A percentile compares a stretch with the other conserved stretches of the same genome.
These are phyloP conservation scores for Xiphophorus couchianus DNA, from an alignment of 2,113 vertebrate genomes.

Conservation along the genomic window DNA sequence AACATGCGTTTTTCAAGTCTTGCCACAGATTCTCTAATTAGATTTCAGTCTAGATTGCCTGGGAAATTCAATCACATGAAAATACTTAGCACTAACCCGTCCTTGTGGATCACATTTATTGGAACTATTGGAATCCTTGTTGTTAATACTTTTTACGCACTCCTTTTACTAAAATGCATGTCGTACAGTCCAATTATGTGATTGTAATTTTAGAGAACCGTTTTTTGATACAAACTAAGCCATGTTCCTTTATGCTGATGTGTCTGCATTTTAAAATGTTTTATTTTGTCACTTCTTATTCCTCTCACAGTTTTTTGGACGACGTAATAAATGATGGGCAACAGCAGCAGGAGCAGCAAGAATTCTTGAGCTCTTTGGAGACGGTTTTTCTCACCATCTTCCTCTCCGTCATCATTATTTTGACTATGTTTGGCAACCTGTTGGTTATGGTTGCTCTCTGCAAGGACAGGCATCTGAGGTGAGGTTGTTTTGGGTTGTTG, in stretches of 20 bases:
- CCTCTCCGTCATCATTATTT: constrained; percentile 79
- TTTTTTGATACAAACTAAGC: background rate
- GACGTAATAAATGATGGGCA: constrained; percentile 61
- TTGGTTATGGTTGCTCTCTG: constrained; percentile 85
- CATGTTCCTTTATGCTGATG: background rate
- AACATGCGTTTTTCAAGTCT: background rate
- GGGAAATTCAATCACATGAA: background rate
- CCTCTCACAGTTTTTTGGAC: constrained; percentile 72
- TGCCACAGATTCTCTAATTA: background rate
- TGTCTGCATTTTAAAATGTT: background rate
- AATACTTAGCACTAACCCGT: background rate
- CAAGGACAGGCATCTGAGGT: constrained; percentile 84
- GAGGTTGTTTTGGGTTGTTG: constrained; percentile 18
- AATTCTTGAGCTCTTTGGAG: constrained; percentile 67
- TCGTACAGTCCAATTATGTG: background rate
- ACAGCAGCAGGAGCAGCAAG: constrained; percentile 45
- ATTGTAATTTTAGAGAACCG: background rate
- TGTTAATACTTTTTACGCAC: too few relatives aligned
- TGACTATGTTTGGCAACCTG: constrained; percentile 83
- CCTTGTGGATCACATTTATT: background rate
- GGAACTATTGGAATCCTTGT: background rate
- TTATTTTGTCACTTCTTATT: background rate
- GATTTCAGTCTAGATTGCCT: background rate
- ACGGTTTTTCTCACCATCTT: constrained; percentile 74
- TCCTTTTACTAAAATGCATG: too few relatives aligned